Percentiles rank a stretch among this genome's conserved stretches.
Conservation (phyloP, 2,888 invertebrate genomes). For the Plusia festucae region DNA sequence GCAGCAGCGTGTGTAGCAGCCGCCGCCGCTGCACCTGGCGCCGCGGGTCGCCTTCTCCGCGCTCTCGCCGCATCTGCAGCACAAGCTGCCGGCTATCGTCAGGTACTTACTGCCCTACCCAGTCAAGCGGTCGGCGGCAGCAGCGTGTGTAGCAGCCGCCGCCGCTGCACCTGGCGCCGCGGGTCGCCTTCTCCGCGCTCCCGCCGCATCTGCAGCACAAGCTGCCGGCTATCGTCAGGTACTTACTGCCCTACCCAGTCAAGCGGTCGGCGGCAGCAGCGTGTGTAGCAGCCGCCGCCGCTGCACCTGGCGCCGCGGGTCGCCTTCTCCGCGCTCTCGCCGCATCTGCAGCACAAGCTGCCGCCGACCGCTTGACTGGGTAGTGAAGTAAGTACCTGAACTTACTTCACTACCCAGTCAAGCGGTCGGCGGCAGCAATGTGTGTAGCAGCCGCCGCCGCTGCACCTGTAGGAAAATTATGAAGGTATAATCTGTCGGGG, state of each 20-base stretch:
- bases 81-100: constrained; percentile 80
- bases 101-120: constrained; percentile 72
- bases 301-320: constrained; percentile 83
- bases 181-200: constrained; percentile 90
- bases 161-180: constrained; percentile 76
- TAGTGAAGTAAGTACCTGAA: no score
- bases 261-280: constrained; percentile 6
- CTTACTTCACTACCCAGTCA: constrained; percentile 53
- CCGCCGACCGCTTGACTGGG: no score
- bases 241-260: constrained; percentile 36
- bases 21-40: constrained; percentile 75
- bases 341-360: constrained; percentile 70
- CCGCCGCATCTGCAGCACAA: constrained; percentile 69
- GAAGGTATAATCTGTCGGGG: no score
- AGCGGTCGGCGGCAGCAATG: constrained; percentile 68
- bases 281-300: constrained; percentile 67
- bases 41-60: constrained; percentile 90
- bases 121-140: background rate
- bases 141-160: constrained; percentile 61
- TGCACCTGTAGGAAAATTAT: no score
- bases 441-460: constrained; percentile 62
- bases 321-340: constrained; percentile 88
- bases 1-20: constrained; percentile 49
- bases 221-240: constrained; percentile 85
- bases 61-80: constrained; percentile 70